Evolutionary conservation across 2,797 vertebrate genomes (phyloP), one percentile per base, ranked within the genome.

Genomic region (Anomalospiza imberbis): DNA sequence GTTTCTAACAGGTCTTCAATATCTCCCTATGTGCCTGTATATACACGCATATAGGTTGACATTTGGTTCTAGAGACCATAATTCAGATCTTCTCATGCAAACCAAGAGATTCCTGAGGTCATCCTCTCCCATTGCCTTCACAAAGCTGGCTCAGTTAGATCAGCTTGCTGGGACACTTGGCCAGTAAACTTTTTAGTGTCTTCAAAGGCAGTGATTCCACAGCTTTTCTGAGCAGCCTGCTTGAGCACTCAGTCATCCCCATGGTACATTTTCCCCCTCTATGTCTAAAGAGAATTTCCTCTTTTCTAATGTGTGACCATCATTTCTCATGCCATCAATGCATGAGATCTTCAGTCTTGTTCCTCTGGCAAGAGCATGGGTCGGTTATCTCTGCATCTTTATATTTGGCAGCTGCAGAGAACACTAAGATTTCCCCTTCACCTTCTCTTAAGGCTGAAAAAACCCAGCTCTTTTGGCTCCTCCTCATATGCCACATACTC

Each of bases 201-300:
- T 88, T 29, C 58, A 70, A 57, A 65, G 15, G 22, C 8, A 25
- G 22, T 17, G 55, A 74, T 53, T 83, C 29, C 6, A 40, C 31
- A 73, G 13, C 7, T 55, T 85, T 89, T 72, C 71, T 53, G 31
- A 42, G 29, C 38, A 79, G 32, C 18, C 34, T 72, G 21, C 18
- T 89, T n/a, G 63, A 22, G 8, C 0, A 0, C 48, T 25, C 0
- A 0, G 22, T 26, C 22, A 63, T 74, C 48, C 68, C 32, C 26
- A 17, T 18, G 6, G 20, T 24, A 16, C 9, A 17, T 28, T 76
- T 90, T 1, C 2, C 0, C 5, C 4, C 7, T 5, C 18, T 24
- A 40, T 12, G 6, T 28, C 20, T 55, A 13, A 74, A 66, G 48
- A 70, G 12, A 76, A 44, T 78, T 86, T 81, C 32, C 48, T 83